phyloP scores from a whole-genome alignment of 2,888 invertebrate genomes.

The Tinea pellionella region DNA sequence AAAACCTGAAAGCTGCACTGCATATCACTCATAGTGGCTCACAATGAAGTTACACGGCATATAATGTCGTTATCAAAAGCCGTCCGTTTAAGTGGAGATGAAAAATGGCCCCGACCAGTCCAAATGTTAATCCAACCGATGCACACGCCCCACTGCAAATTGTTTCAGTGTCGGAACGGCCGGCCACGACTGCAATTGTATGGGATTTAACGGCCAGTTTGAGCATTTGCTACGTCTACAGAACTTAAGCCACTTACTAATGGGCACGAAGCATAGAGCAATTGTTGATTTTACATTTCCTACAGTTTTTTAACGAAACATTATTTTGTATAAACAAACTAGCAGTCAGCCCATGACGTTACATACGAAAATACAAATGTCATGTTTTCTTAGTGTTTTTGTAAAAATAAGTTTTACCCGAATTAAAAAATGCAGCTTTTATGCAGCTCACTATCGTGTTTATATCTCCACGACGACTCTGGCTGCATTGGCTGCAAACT shows the following conservation, averaged over 20 bases:
- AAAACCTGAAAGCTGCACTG: constrained; percentile 14
- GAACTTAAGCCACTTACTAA: constrained; percentile 8
- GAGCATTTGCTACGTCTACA: constrained; percentile 7
- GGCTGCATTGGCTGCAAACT: too few relatives aligned
- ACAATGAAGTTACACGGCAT: constrained; percentile 26
- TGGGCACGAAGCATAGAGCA: background rate
- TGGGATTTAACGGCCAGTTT: constrained; percentile 27
- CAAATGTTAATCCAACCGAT: constrained; percentile 25
- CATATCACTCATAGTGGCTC: constrained; percentile 25
- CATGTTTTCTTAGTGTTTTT: too few relatives aligned
- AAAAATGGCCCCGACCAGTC: constrained; percentile 31
- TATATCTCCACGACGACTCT: too few relatives aligned
- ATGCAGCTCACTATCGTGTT: too few relatives aligned
- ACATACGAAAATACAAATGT: too few relatives aligned
- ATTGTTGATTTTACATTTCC: background rate
- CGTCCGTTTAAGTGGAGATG: constrained; percentile 22
- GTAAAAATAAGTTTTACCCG: too few relatives aligned
- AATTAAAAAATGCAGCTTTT: too few relatives aligned
- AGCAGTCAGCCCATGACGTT: too few relatives aligned
- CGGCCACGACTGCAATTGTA: constrained; percentile 17
- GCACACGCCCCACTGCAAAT: constrained; percentile 27
- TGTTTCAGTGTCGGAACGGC: constrained; percentile 26
- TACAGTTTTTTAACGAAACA: background rate
- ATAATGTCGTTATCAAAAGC: constrained; percentile 26
- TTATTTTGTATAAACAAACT: too few relatives aligned